A percentile compares a stretch with the other conserved stretches of the same genome.
Evolutionary conservation across 2,888 invertebrate genomes (phyloP).

Genomic region (Hartigia nigra): DNA sequence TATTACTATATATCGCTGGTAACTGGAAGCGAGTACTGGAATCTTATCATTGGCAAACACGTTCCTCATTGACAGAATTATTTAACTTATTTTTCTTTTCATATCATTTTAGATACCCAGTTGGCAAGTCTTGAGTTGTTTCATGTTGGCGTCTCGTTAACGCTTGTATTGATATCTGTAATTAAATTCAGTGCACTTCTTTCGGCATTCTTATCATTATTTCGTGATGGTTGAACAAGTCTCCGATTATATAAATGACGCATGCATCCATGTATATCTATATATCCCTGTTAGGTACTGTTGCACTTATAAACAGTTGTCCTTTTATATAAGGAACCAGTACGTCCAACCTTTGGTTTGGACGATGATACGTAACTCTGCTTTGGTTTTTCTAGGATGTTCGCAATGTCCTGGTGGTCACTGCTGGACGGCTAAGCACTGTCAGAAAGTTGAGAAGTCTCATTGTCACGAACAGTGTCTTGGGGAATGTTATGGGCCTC

Average conservation of each 20-base stretch:
- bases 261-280: neutral
- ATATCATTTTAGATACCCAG: neutral
- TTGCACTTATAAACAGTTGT: neutral
- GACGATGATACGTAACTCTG: neutral
- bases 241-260: neutral
- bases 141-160: slow-evolving; percentile 13
- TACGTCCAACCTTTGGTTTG: neutral
- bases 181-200: neutral
- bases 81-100: slow-evolving; percentile 2
- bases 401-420: slow-evolving; percentile 69
- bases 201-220: neutral
- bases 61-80: neutral
- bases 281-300: neutral
- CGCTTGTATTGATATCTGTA: slow-evolving; percentile 10
- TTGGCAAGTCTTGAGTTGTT: neutral
- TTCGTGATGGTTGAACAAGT: neutral
- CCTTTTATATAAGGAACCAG: neutral
- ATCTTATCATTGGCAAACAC: slow-evolving; percentile 1
- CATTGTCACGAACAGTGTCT: slow-evolving; percentile 81
- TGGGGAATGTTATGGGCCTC: slow-evolving; percentile 76
- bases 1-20: neutral
- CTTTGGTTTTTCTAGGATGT: slow-evolving; percentile 69
- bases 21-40: neutral
- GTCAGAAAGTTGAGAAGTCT: slow-evolving; percentile 68
- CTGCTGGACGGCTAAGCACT: slow-evolving; percentile 67